Base-by-base conservation (phyloP, 2,797 vertebrate genomes). In the Anas capensis region DNA sequence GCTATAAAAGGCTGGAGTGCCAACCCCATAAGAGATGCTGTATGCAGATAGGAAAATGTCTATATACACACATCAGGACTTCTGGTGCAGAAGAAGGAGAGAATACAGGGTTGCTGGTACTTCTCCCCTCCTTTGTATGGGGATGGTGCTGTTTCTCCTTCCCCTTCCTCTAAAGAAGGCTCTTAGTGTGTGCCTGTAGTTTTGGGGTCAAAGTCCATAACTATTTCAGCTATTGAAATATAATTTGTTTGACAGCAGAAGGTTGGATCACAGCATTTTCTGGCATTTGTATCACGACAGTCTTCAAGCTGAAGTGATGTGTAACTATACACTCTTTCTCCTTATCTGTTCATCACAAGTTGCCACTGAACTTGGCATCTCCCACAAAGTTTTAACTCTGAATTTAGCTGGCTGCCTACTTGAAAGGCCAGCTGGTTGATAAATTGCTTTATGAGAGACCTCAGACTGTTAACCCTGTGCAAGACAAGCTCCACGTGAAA, bases 401-500 rank as follows among this genome's bases (percentile, higher is more conserved):
- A 62, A 40, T 93, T 90, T 84, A 94, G 90, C 64, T 0, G 3
- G 73, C 70, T 80, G 92, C 86, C 88, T 57, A 19, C 62, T 8
- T 57, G 40, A 92, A 94, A 95, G 88, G 73, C 82, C 90, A 96
- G 48, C 75, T 85, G 69, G 62, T 34, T 88, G 83, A 90, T 51
- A 70, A 91, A 93, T 77, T 70, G 86, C 56, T 90, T 57, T 64
- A 18, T 38, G 9, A 54, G 33, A 83, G 34, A 34, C 69, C 91
- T 23, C 34, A 76, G 42, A 70, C 38, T 34, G 19, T 83, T 81
- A 90, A 72, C 62, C 54, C 66, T 64, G 51, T 33, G 58, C 84
- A 92, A 94, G 95, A 81, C 53, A 87, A 97, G 86, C 83, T 33
- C 78, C 62, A 10, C 21, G n/a, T 80, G 89, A 88, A 97, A 94